Conservation (phyloP, 2,797 vertebrate genomes). For the Lycodopsis pacificus region DNA sequence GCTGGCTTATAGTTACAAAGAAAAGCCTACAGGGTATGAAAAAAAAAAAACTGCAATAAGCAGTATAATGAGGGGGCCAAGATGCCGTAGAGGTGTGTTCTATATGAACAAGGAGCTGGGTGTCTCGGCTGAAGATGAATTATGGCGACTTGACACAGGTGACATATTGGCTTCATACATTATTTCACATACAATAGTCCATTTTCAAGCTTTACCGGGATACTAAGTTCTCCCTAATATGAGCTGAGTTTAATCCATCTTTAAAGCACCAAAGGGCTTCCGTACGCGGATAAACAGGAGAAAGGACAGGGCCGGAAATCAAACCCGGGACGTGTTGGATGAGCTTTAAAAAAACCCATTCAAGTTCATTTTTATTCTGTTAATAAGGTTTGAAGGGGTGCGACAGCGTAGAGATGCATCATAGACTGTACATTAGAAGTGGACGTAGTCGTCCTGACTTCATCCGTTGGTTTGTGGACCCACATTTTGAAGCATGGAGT, state of each 20-base stretch:
- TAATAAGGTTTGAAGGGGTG: background rate
- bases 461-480: too few species aligned
- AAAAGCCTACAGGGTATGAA: constrained; percentile 73
- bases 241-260: constrained; percentile 60
- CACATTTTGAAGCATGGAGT: too few species aligned
- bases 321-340: background rate
- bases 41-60: constrained; percentile 57
- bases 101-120: constrained; percentile 70
- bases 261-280: constrained; percentile 64
- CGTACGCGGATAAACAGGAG: constrained; percentile 20
- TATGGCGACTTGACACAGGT: constrained; percentile 77
- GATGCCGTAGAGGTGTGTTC: constrained; percentile 66
- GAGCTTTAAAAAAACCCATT: background rate
- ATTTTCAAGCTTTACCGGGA: constrained; percentile 72
- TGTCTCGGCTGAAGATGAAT: constrained; percentile 78
- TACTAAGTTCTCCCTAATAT: constrained; percentile 60
- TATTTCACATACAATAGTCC: constrained; percentile 79
- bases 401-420: background rate
- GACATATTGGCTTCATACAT: constrained; percentile 83
- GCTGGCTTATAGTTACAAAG: constrained; percentile 77
- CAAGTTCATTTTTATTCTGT: constrained; percentile 5
- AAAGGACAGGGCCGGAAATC: constrained; percentile 20
- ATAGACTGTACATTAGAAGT: background rate
- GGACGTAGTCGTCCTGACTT: too few species aligned
- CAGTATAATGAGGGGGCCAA: constrained; percentile 64